A percentile compares a stretch with the other conserved stretches of the same genome.
Evolutionary conservation across 2,888 invertebrate species (phyloP).

Genomic region (Caenorhabditis macrosperma): DNA sequence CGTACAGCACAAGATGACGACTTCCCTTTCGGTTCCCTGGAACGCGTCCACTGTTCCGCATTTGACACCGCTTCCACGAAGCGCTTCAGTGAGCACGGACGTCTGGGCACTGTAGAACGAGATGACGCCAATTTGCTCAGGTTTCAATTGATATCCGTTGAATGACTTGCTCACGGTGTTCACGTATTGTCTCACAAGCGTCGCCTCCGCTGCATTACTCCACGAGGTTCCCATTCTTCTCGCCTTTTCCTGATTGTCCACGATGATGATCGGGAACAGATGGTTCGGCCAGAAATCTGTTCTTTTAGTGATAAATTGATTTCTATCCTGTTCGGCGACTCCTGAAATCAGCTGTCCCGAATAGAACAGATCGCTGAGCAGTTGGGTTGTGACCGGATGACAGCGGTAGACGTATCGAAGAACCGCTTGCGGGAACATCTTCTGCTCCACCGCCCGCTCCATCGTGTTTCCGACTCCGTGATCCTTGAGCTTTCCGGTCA

Average conservation of each 20-base stretch:
- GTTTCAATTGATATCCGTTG: neutral
- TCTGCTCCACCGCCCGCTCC: constrained; percentile 12
- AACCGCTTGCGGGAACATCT: constrained; percentile 11
- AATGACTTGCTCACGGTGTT: neutral
- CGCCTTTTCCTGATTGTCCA: constrained; percentile 16
- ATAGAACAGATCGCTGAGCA: constrained; percentile 39
- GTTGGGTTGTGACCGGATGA: constrained; percentile 18
- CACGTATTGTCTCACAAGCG: neutral
- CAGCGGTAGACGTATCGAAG: constrained; percentile 31
- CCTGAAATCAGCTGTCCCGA: constrained; percentile 21
- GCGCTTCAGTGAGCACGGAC: constrained; percentile 21
- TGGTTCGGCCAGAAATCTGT: constrained; percentile 22
- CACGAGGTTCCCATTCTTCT: constrained; percentile 14
- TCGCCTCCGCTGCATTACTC: constrained; percentile 6
- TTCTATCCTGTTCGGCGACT: constrained; percentile 1
- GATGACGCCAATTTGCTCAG: constrained; percentile 24
- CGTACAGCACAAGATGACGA: constrained; percentile 32
- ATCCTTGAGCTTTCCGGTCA: constrained; percentile 20
- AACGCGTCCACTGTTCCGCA: constrained; percentile 34
- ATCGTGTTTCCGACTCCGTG: constrained; percentile 37
- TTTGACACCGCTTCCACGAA: constrained; percentile 13
- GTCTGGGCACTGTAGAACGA: constrained; percentile 36
- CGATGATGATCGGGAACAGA: constrained; percentile 20
- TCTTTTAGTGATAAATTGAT: constrained; percentile 16
- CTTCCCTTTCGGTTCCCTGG: constrained; percentile 36